A percentile compares a stretch with the other conserved stretches of the same genome.
phyloP scores from a whole-genome alignment of 2,797 vertebrate genomes.

The Salmo trutta region DNA sequence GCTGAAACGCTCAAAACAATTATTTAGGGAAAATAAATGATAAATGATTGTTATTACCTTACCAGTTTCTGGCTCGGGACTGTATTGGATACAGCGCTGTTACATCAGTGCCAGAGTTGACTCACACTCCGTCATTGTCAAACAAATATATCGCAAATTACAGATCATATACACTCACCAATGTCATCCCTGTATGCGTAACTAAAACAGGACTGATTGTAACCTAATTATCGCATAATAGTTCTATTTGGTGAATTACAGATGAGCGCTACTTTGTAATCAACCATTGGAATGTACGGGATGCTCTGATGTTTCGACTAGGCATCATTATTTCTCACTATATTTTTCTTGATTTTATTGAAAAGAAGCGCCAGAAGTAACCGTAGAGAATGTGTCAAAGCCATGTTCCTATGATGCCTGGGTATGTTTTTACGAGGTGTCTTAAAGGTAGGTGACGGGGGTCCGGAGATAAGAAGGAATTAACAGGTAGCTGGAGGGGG shows the following conservation, averaged over 20 bases:
- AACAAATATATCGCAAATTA: slow-evolving; percentile 61
- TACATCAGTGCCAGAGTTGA: slow-evolving; percentile 68
- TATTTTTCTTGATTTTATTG: slow-evolving; percentile 98
- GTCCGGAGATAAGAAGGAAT: slow-evolving; percentile 84
- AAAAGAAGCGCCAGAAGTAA: slow-evolving; percentile 73
- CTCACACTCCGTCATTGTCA: slow-evolving; percentile 62
- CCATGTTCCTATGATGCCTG: slow-evolving; percentile 75
- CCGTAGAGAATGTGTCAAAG: slow-evolving; percentile 67
- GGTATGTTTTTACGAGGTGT: slow-evolving; percentile 93
- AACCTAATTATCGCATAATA: slow-evolving; percentile 58
- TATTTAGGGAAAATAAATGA: slow-evolving; percentile 42
- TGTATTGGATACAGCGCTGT: slow-evolving; percentile 55
- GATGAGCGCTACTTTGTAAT: slow-evolving; percentile 66
- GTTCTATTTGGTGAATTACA: slow-evolving; percentile 63
- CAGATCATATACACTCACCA: slow-evolving; percentile 64
- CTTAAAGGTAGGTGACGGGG: slow-evolving; percentile 84
- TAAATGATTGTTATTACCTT: slow-evolving; percentile 47
- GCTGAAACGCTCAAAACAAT: slow-evolving; percentile 45
- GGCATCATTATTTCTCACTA: slow-evolving; percentile 89
- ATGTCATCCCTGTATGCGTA: slow-evolving; percentile 44
- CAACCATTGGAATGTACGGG: slow-evolving; percentile 78
- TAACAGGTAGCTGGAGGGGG: slow-evolving; percentile 86
- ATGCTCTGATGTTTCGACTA: slow-evolving; percentile 80
- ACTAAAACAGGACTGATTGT: slow-evolving; percentile 55
- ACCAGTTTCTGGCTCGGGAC: slow-evolving; percentile 55